A percentile compares a stretch with the other conserved stretches of the same genome.
phyloP scores from a whole-genome alignment of 2,797 vertebrate genomes.

The Harpagifer antarcticus region DNA sequence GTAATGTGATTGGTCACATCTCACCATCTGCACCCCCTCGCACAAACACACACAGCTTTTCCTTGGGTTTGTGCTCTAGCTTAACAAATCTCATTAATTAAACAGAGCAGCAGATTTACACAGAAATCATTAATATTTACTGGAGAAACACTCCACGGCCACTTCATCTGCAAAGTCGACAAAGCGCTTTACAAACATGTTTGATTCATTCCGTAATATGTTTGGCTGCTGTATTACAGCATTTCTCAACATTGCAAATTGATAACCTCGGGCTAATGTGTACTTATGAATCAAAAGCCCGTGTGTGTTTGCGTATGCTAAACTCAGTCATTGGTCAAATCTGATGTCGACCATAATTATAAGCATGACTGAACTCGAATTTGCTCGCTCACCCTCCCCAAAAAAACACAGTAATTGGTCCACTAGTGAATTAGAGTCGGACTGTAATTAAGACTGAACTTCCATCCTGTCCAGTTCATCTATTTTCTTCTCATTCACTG shows the following conservation, averaged over 20 bases:
- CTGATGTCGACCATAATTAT: conserved; percentile 66
- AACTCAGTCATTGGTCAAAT: conserved; percentile 58
- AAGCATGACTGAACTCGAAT: conserved; percentile 39
- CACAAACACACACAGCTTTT: conserved; percentile 14
- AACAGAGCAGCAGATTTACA: conserved; percentile 49
- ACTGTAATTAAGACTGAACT: conserved; percentile 74
- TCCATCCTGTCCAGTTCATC: conserved; percentile 64
- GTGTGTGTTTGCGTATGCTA: conserved; percentile 24
- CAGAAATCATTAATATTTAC: conserved; percentile 55
- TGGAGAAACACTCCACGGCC: conserved; percentile 10
- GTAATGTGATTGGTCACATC: conserved; percentile 66
- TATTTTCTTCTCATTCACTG: conserved; percentile 56
- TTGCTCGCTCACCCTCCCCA: conserved; percentile 40
- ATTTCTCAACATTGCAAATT: conserved; percentile 44
- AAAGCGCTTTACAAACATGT: conserved; percentile 51
- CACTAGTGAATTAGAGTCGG: conserved; percentile 70
- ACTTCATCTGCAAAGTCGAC: conserved; percentile 37
- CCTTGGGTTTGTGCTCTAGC: conserved; percentile 19
- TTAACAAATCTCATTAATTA: conserved; percentile 52
- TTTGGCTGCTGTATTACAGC: conserved; percentile 30
- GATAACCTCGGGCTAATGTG: conserved; percentile 51
- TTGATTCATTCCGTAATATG: conserved; percentile 48
- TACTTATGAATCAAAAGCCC: conserved; percentile 56
- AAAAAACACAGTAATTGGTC: conserved; percentile 70
- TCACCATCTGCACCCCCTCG: conserved; percentile 11